A percentile compares a stretch with the other conserved stretches of the same genome.
phyloP scores from a whole-genome alignment of 2,888 invertebrate species.

The Tetramorium bicarinatum region DNA sequence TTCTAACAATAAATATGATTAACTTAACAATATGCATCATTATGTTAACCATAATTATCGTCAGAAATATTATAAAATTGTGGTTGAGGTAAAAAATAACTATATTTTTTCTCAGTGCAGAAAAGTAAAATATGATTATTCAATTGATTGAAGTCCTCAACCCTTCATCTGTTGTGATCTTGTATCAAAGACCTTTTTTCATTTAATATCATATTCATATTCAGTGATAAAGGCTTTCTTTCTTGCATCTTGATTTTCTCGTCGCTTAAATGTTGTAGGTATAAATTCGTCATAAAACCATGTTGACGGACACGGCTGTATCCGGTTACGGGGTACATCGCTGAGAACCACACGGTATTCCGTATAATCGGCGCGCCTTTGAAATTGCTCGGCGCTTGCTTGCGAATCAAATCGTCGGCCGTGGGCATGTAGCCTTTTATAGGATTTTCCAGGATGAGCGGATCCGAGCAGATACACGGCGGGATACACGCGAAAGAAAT shows the following conservation, averaged over 20 bases:
- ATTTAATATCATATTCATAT: not conserved
- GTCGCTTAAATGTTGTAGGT: not conserved
- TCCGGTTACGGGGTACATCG: not conserved
- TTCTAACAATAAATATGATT: too few relatives aligned
- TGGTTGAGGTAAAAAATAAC: too few relatives aligned
- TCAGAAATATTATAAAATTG: too few relatives aligned
- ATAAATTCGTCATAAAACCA: constrained; percentile 31
- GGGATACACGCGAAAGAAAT: constrained; percentile 26
- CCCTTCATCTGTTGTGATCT: not conserved
- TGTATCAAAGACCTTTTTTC: not conserved
- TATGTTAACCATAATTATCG: too few relatives aligned
- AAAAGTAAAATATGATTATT: not conserved
- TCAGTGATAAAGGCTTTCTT: not conserved
- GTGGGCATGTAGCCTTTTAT: not conserved
- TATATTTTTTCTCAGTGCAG: too few relatives aligned
- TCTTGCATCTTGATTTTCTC: constrained; percentile 1
- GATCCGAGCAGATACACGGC: not conserved
- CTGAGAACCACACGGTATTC: constrained; percentile 39
- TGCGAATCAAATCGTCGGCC: constrained; percentile 30
- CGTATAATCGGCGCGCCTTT: constrained; percentile 54
- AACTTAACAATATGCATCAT: too few relatives aligned
- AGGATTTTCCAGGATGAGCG: constrained; percentile 33
- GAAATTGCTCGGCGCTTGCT: constrained; percentile 51
- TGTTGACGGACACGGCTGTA: not conserved
- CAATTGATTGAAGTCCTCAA: not conserved